These are phyloP conservation scores for Habrosyne pyritoides DNA, from an alignment of 2,888 invertebrate genomes.

Conservation along the genomic window DNA sequence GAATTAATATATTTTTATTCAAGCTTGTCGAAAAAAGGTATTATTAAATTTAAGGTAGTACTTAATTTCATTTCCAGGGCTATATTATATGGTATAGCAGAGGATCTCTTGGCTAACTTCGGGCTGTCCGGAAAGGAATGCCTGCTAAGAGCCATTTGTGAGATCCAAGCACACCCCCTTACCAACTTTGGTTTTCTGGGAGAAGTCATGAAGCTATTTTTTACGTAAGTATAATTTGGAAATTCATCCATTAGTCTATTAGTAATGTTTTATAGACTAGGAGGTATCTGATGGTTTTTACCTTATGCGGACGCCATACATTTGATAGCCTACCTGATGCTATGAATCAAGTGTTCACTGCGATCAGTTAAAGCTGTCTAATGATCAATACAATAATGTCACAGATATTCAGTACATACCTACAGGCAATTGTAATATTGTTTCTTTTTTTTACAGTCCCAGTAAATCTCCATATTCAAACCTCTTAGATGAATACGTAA, in stretches of 20 bases:
- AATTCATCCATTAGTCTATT: not conserved
- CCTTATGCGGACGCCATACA: too few species aligned
- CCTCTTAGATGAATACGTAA: constrained; percentile 89
- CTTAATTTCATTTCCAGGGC: constrained; percentile 78
- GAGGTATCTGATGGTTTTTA: too few species aligned
- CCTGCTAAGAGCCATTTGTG: constrained; percentile 91
- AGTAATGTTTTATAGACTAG: too few species aligned
- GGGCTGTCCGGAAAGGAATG: constrained; percentile 93
- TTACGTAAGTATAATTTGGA: constrained; percentile 85
- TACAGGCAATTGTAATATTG: not conserved
- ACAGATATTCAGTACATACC: not conserved
- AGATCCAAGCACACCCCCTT: constrained; percentile 91
- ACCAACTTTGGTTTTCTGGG: constrained; percentile 91
- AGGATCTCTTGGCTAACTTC: constrained; percentile 91
- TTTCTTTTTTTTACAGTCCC: constrained; percentile 80
- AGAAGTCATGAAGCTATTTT: constrained; percentile 91
- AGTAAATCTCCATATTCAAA: constrained; percentile 91
- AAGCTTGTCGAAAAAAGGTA: not conserved
- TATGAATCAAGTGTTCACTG: not conserved
- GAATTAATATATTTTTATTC: too few species aligned
- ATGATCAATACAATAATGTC: not conserved
- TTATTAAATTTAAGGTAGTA: constrained; percentile 1
- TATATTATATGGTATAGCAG: constrained; percentile 89
- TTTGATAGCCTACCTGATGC: not conserved
- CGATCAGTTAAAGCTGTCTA: not conserved